These are phyloP conservation scores for Callopanchax toddi DNA, from an alignment of 2,113 vertebrate species.

Conservation along the genomic window DNA sequence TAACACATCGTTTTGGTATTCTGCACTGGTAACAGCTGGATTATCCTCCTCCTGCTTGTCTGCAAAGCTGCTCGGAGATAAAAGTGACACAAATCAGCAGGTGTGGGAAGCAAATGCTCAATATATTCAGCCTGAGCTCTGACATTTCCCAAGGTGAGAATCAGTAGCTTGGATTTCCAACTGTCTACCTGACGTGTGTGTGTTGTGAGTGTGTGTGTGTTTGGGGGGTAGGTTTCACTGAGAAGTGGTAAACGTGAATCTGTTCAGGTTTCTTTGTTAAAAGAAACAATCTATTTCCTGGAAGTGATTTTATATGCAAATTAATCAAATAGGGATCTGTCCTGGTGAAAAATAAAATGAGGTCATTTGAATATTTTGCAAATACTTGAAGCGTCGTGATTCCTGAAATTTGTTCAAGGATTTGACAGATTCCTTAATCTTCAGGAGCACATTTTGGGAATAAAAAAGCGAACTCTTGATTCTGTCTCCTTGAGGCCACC, in stretches of 20 bases:
- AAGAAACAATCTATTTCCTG: too few species aligned
- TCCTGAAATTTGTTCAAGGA: not conserved
- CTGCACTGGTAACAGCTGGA: not conserved
- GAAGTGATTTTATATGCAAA: constrained; percentile 4
- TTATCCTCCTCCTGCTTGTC: constrained; percentile 2
- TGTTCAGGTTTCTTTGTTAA: too few species aligned
- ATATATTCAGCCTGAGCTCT: constrained; percentile 41
- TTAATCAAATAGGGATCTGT: too few species aligned
- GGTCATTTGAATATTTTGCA: too few species aligned
- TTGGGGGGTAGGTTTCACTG: not conserved
- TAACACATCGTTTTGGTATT: not conserved
- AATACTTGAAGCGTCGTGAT: not conserved
- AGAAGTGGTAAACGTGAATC: too few species aligned
- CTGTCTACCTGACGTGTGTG: constrained; percentile 38
- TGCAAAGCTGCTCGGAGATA: constrained; percentile 50
- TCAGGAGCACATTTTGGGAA: not conserved
- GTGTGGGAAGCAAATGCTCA: constrained; percentile 65
- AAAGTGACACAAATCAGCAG: constrained; percentile 62
- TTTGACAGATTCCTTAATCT: not conserved
- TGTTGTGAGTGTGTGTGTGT: constrained; percentile 13
- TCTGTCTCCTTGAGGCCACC: too few species aligned
- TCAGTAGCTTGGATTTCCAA: constrained; percentile 68
- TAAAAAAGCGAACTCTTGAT: too few species aligned
- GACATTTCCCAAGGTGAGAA: constrained; percentile 66
- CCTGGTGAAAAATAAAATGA: too few species aligned